phyloP scores from a whole-genome alignment of 2,888 invertebrate genomes.

The Eilema depressum region DNA sequence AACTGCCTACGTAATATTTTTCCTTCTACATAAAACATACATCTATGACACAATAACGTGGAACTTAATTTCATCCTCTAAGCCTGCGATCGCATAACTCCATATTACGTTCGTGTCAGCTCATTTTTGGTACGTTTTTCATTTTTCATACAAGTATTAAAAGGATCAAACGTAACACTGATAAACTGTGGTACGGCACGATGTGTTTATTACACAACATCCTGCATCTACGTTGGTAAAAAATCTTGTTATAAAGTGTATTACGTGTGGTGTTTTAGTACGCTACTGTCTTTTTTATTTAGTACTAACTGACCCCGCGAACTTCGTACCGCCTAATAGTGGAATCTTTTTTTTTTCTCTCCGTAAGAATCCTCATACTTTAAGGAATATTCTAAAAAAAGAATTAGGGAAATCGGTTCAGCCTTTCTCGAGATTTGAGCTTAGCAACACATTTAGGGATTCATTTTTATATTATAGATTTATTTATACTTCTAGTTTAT shows the following conservation, averaged over 20 bases:
- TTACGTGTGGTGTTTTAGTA: constrained; percentile 1
- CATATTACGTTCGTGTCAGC: constrained; percentile 22
- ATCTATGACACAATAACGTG: not conserved
- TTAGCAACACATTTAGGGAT: too few species aligned
- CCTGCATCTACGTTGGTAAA: constrained; percentile 16
- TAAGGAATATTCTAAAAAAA: too few species aligned
- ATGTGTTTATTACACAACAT: constrained; percentile 8
- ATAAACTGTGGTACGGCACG: constrained; percentile 22
- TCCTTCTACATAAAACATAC: not conserved
- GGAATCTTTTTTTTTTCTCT: too few species aligned
- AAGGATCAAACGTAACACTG: constrained; percentile 37
- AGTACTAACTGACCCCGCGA: too few species aligned
- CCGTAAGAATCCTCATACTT: too few species aligned
- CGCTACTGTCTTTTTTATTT: not conserved
- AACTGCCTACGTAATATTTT: not conserved
- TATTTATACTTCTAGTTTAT: too few species aligned
- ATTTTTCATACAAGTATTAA: constrained; percentile 33
- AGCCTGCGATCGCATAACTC: constrained; percentile 12
- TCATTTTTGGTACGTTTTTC: constrained; percentile 31
- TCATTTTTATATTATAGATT: too few species aligned
- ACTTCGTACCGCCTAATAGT: too few species aligned
- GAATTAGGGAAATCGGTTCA: too few species aligned
- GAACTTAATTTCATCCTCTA: constrained; percentile 3
- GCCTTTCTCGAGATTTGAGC: too few species aligned
- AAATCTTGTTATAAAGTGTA: not conserved